Base-by-base conservation (phyloP, 2,113 vertebrate species). In the Psophia crepitans region DNA sequence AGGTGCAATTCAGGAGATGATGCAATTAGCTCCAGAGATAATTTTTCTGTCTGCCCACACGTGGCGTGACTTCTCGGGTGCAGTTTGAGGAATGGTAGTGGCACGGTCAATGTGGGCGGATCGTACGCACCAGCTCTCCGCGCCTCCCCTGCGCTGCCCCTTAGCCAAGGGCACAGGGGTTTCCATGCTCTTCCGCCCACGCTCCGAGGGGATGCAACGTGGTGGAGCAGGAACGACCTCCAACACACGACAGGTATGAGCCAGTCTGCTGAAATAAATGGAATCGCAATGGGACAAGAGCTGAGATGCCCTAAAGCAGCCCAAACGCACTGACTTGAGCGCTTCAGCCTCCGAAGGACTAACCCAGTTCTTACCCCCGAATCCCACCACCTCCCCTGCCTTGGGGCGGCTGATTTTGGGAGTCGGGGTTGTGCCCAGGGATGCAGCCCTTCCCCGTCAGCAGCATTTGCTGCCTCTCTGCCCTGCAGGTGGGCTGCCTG, bases 101-200 rank as follows among this genome's bases (percentile, higher is more conserved):
- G 24, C 49, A 60, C 3, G 4, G 5, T 26, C 35, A 12, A 14
- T 0, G 0, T 2, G 28, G 33, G 43, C 10, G 33, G 30, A 39
- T 48, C 1, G 0, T 4, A 1, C 3, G 37, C 2, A 1, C 37
- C 60, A n/a, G 69, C 49, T 66, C 48, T 28, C 63, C 1, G 0
- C 54, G 61, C 58, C 44, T 43, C 54, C 32, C 26, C 16, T 15
- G 27, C 3, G 0, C 49, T 28, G 12, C 24, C 65, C 49, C 61
- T 33, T 37, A 44, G 48, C 37, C 28, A 16, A 44, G 60, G 54
- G 24, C n/a, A 24, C 14, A 6, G 51, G 12, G 26, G 1, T 57
- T 61, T 35, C 73, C 61, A 9, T 2, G 16, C 3, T 35, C 12
- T 30, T 28, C 44, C 65, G 28, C 53, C 33, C 30, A 6, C 0